Evolutionary conservation across 2,797 vertebrate species (phyloP).

Genomic region (Pelobates cultripes): DNA sequence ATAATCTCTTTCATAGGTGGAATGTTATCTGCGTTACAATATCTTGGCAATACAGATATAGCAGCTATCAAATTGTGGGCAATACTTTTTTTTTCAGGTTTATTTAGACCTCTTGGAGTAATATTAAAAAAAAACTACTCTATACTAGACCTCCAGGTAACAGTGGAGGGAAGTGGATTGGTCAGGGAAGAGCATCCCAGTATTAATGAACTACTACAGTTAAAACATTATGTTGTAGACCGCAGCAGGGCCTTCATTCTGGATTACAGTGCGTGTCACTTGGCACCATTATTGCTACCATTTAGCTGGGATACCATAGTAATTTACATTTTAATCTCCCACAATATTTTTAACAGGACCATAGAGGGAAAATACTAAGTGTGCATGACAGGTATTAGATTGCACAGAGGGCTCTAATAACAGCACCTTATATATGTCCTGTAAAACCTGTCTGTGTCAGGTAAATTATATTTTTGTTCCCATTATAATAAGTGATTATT

Average conservation of each 20-base stretch:
- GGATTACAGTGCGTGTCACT: not conserved
- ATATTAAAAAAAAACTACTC: too few relatives aligned
- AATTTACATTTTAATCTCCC: constrained; percentile 39
- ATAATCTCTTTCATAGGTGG: too few relatives aligned
- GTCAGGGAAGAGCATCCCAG: too few relatives aligned
- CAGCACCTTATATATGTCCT: constrained; percentile 2
- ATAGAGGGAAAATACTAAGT: constrained; percentile 22
- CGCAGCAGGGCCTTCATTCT: not conserved
- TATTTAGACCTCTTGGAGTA: too few relatives aligned
- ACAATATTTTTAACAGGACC: constrained; percentile 38
- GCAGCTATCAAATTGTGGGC: too few relatives aligned
- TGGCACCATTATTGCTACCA: constrained; percentile 7
- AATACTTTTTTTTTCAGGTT: too few relatives aligned
- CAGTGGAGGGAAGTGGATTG: too few relatives aligned
- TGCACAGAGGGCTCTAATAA: constrained; percentile 14
- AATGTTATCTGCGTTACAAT: too few relatives aligned
- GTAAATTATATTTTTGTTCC: constrained; percentile 22
- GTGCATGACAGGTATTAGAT: constrained; percentile 26
- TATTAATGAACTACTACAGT: too few relatives aligned
- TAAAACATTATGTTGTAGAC: too few relatives aligned
- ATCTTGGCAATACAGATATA: too few relatives aligned
- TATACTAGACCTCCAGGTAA: too few relatives aligned
- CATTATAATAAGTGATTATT: constrained; percentile 30
- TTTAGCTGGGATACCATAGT: constrained; percentile 19
- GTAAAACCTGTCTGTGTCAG: constrained; percentile 37